These are phyloP conservation scores for Rhyacophila brunnea DNA, from an alignment of 1,140 invertebrate species.

Conservation along the genomic window DNA sequence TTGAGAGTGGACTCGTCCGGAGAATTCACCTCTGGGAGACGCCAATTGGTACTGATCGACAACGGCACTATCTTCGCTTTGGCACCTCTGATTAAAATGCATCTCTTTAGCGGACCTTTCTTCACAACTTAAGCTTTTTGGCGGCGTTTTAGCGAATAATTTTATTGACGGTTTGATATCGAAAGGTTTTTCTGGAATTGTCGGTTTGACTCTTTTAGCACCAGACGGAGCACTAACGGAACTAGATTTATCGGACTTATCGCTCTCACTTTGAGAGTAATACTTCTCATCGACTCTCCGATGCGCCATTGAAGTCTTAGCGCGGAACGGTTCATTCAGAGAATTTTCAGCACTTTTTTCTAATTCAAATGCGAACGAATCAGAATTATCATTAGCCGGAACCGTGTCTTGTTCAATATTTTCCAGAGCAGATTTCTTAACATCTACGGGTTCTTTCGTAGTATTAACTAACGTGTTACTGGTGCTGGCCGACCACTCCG, in stretches of 20 bases:
- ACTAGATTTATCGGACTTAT: conserved; percentile 54
- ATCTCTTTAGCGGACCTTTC: conserved; percentile 44
- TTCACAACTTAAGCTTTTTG: conserved; percentile 54
- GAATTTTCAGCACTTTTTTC: conserved; percentile 14
- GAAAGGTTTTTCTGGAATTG: conserved; percentile 15
- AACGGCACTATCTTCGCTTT: conserved; percentile 57
- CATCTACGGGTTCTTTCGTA: conserved; percentile 46
- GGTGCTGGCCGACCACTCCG: conserved; percentile 62
- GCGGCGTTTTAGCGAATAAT: conserved; percentile 47
- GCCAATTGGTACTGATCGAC: conserved; percentile 43
- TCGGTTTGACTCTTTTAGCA: conserved; percentile 40
- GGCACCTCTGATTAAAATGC: conserved; percentile 50
- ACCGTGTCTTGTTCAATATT: conserved; percentile 35
- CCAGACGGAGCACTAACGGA: conserved; percentile 52
- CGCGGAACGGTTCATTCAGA: conserved; percentile 13
- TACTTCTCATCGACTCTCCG: conserved; percentile 30
- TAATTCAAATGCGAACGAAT: background rate
- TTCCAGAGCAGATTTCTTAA: conserved; percentile 57
- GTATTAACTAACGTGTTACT: conserved; percentile 58
- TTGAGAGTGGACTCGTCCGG: conserved; percentile 45
- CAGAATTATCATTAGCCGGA: background rate
- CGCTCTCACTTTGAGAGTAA: conserved; percentile 47
- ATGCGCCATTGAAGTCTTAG: conserved; percentile 25
- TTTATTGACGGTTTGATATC: conserved; percentile 10
- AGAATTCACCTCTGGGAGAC: conserved; percentile 46